A percentile compares a stretch with the other conserved stretches of the same genome.
These are phyloP conservation scores for Melinaea marsaeus DNA, from an alignment of 2,888 invertebrate species.

Conservation along the genomic window DNA sequence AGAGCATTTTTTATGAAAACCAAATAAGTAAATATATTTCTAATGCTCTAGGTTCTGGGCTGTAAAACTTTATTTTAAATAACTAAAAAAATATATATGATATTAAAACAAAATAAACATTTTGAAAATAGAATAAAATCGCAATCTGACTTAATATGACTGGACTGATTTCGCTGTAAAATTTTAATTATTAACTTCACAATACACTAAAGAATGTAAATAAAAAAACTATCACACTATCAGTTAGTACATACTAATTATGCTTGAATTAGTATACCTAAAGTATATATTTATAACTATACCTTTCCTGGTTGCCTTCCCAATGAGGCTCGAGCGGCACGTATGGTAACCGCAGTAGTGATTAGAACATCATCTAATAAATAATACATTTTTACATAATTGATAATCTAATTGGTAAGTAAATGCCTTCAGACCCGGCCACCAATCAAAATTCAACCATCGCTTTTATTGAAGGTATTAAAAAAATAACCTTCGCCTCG, in stretches of 20 bases:
- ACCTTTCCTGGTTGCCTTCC: constrained; percentile 30
- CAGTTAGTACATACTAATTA: not conserved
- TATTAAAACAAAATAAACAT: no score
- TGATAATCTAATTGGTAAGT: constrained; percentile 17
- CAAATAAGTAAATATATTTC: no score
- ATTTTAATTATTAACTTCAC: no score
- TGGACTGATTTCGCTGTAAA: no score
- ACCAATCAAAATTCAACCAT: not conserved
- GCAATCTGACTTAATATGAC: no score
- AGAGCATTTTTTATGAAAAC: no score
- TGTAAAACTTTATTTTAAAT: no score
- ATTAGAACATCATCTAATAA: constrained; percentile 13
- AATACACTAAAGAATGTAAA: no score
- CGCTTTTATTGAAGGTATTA: constrained; percentile 1
- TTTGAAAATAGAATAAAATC: no score
- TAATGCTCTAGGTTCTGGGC: no score
- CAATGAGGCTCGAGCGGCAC: constrained; percentile 26
- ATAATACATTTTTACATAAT: constrained; percentile 4
- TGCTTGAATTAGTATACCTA: not conserved
- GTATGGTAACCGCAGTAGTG: constrained; percentile 32
- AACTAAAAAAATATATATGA: no score
- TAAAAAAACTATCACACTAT: no score
- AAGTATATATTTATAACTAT: constrained; percentile 14
- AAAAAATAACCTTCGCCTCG: not conserved
- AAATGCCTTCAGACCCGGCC: constrained; percentile 4